phyloP scores from a whole-genome alignment of 2,888 invertebrate species.

The Laothoe populi region DNA sequence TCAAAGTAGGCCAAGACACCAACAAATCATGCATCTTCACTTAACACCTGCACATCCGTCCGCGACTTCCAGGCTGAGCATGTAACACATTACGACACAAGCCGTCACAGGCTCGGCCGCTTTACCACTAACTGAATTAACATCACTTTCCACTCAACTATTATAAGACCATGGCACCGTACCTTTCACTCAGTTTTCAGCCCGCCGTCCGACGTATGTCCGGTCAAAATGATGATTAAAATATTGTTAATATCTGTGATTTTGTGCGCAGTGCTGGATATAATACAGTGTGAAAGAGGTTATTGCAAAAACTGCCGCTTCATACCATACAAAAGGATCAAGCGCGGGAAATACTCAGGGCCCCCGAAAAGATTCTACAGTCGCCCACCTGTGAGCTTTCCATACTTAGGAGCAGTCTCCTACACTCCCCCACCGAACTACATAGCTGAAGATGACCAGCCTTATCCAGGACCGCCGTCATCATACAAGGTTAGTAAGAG shows the following conservation, averaged over 20 bases:
- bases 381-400: conserved; percentile 55
- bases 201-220: conserved; percentile 27
- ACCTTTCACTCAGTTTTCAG: conserved; percentile 67
- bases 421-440: conserved; percentile 69
- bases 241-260: conserved; percentile 38
- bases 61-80: conserved; percentile 29
- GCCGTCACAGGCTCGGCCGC: conserved; percentile 35
- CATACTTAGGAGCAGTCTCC: conserved; percentile 58
- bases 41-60: conserved; percentile 29
- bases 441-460: conserved; percentile 50
- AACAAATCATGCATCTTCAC: conserved; percentile 22
- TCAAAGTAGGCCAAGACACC: not conserved
- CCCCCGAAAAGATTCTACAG: conserved; percentile 63
- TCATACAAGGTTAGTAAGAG: conserved; percentile 64
- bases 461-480: conserved; percentile 37
- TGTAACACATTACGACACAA: conserved; percentile 47
- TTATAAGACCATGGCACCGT: conserved; percentile 65
- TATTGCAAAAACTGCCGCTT: conserved; percentile 39
- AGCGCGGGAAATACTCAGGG: conserved; percentile 65
- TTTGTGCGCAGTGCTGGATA: conserved; percentile 50
- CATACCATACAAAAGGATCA: conserved; percentile 55
- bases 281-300: conserved; percentile 49
- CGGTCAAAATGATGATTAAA: conserved; percentile 22
- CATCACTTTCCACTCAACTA: conserved; percentile 71
- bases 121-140: conserved; percentile 68